Base-by-base conservation (phyloP, 2,888 invertebrate species). In the Pandemis cinnamomeana region DNA sequence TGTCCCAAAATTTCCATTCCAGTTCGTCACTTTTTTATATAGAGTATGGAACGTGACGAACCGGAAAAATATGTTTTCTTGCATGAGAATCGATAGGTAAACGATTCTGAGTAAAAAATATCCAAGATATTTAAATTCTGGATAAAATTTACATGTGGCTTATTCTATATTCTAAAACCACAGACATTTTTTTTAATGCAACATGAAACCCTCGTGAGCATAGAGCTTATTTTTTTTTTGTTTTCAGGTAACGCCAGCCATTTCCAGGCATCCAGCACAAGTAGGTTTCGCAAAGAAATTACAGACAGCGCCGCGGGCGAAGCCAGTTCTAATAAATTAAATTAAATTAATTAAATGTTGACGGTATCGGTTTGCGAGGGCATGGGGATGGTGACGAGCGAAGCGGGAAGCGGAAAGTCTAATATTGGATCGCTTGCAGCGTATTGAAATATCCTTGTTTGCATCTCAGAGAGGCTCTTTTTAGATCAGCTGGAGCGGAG, bases 321-420 rank as follows among this genome's bases (percentile, higher is more conserved):
- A 44, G 55, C 71, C 53, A 73, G 61, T 71, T 69, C 58, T 73
- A 74, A 77, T 81, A 79, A 83, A 82, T 82, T 82, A 83, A 84
- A 83, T 83, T 81, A 84, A 83, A 83, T 81, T 81, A 84, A 84
- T 84, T 83, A 83, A 81, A 80, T 77, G 76, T 73, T 67, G 79
- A 79, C 78, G 76, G 69, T 79, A 75, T 77, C 77, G 20, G 58
- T 76, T 74, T 78, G 75, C 76, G 77, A 73, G 69, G 71, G 46
- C 68, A 51, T 55, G 75, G 15, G 3, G 81, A 80, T 80, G 81
- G 76, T 76, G 58, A 44, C 36, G 15, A 11, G 72, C 46, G 61
- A 27, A 71, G 71, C 51, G 67, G 42, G 5, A 8, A 36, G 67
- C 63, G 58, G 61, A 41, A 42, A 7, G 15, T 7, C n/a, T 51